Evolutionary conservation across 64 coral and sea anemone species (phyloP).

Genomic region (Acropora yongei): DNA sequence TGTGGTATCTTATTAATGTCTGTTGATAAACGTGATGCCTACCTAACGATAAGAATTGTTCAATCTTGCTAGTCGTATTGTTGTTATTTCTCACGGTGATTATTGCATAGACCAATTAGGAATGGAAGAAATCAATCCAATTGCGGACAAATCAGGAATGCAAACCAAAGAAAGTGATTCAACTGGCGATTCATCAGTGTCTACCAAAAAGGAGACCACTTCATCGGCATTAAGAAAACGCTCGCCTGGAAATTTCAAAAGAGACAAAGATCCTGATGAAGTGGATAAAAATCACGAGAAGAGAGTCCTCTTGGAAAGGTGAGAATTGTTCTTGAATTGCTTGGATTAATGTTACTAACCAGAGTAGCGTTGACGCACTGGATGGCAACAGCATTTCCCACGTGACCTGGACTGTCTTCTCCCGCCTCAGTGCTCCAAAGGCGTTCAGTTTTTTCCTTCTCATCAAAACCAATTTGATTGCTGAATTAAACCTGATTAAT

Average conservation of each 20-base stretch:
- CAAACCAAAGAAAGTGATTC: not conserved
- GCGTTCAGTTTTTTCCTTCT: too few species aligned
- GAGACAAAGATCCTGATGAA: not conserved
- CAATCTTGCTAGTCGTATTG: not conserved
- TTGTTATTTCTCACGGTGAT: not conserved
- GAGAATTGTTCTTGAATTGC: not conserved
- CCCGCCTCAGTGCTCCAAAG: too few species aligned
- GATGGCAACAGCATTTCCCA: too few species aligned
- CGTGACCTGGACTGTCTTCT: too few species aligned
- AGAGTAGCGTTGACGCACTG: too few species aligned
- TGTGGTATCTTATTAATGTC: not conserved
- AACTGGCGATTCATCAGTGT: not conserved
- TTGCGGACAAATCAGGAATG: not conserved
- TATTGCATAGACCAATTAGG: not conserved
- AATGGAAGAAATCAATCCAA: not conserved
- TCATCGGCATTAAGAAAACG: conserved; percentile 16
- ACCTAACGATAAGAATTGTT: not conserved
- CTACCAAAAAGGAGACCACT: not conserved
- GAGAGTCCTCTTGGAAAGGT: not conserved
- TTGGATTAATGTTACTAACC: not conserved
- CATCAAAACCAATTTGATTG: too few species aligned
- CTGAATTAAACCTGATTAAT: too few species aligned
- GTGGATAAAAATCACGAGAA: not conserved
- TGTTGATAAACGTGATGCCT: not conserved
- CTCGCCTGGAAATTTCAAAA: not conserved